These are phyloP conservation scores for Ligdia adustata DNA, from an alignment of 2,888 invertebrate species.

Conservation along the genomic window DNA sequence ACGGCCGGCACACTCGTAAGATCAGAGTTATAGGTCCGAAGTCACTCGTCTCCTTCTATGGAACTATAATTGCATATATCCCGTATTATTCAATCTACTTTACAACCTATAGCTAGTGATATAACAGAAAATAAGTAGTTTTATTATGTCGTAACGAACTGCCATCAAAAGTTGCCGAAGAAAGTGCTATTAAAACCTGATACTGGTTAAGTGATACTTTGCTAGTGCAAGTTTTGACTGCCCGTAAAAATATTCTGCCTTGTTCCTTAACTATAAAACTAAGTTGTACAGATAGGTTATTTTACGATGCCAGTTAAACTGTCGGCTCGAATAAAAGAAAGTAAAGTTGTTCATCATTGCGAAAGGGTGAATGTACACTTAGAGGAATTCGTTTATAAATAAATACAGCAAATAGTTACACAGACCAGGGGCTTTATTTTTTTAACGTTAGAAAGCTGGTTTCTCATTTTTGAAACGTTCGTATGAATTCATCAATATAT, in stretches of 20 bases:
- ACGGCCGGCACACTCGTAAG: too few species aligned
- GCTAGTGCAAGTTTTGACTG: conserved; percentile 39
- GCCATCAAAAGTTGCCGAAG: conserved; percentile 13
- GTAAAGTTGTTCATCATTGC: conserved; percentile 72
- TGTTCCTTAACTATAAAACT: conserved; percentile 55
- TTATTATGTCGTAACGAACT: conserved; percentile 15
- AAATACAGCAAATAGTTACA: too few species aligned
- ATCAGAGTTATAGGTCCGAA: too few species aligned
- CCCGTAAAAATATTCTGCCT: conserved; percentile 55
- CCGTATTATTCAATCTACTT: conserved; percentile 22
- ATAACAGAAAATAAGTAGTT: conserved; percentile 8
- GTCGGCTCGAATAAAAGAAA: conserved; percentile 53
- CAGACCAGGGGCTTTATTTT: too few species aligned
- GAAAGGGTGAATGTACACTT: conserved; percentile 37
- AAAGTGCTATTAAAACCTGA: conserved; percentile 24
- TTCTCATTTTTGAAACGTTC: too few species aligned
- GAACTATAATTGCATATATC: too few species aligned
- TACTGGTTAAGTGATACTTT: conserved; percentile 20
- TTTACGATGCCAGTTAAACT: conserved; percentile 69
- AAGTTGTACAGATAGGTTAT: conserved; percentile 65
- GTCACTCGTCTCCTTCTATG: too few species aligned
- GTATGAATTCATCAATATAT: too few species aligned
- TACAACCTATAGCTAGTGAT: conserved; percentile 16
- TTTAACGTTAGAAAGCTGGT: too few species aligned
- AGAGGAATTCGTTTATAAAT: too few species aligned